These are phyloP conservation scores for Bombus balteatus DNA, from an alignment of 1,140 invertebrate species.

Conservation along the genomic window DNA sequence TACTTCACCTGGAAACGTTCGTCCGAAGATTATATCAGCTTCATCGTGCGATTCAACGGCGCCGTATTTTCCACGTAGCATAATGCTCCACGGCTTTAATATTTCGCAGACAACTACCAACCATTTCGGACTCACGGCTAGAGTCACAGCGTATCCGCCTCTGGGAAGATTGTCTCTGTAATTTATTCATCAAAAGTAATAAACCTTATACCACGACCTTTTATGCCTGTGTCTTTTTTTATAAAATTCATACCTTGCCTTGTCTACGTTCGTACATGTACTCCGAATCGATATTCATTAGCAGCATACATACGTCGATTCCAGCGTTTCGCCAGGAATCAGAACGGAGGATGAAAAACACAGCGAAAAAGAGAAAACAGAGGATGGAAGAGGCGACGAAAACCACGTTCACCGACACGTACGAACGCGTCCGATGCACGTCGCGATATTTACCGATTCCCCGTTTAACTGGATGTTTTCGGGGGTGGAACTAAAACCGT, in stretches of 20 bases:
- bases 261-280: no score
- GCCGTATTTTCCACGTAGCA: not conserved
- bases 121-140: not conserved
- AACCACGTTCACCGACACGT: not conserved
- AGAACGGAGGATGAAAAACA: not conserved
- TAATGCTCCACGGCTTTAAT: conserved; percentile 23
- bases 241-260: not conserved
- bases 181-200: conserved; percentile 21
- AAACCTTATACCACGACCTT: no score
- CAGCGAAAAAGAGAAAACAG: no score
- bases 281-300: not conserved
- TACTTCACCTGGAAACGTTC: not conserved
- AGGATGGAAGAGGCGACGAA: conserved; percentile 20
- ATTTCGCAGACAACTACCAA: not conserved
- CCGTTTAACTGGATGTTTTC: conserved; percentile 57
- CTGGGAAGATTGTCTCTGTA: not conserved
- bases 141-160: not conserved
- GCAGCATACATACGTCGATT: not conserved
- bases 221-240: not conserved
- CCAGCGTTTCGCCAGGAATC: no score
- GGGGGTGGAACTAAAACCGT: conserved; percentile 45
- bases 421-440: conserved; percentile 30
- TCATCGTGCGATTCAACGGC: conserved; percentile 4
- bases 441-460: conserved; percentile 56
- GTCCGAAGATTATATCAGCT: conserved; percentile 22